Conservation (phyloP, 2,797 vertebrate species). For the Aulostomus chinensis region DNA sequence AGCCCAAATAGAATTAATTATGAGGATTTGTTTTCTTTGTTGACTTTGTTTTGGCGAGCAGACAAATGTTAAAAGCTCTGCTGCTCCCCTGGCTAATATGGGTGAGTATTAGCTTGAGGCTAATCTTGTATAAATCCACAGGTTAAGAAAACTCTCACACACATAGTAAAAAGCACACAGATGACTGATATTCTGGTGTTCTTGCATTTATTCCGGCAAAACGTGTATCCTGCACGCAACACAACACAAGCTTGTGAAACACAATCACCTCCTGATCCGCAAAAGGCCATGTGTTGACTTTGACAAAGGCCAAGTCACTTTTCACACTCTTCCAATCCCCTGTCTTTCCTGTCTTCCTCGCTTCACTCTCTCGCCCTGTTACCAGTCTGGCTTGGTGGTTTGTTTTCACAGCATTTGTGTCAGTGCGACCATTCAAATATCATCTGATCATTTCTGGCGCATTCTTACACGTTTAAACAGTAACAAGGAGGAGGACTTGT, state of each 20-base stretch:
- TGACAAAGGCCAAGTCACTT: constrained; percentile 76
- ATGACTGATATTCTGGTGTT: constrained; percentile 46
- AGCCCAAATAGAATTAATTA: constrained; percentile 60
- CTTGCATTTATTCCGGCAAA: constrained; percentile 42
- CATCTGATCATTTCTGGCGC: no score
- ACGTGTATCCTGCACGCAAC: constrained; percentile 46
- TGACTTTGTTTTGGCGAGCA: constrained; percentile 36
- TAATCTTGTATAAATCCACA: constrained; percentile 43
- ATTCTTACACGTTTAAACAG: no score
- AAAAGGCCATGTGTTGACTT: constrained; percentile 78
- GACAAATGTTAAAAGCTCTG: constrained; percentile 37
- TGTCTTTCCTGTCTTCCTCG: constrained; percentile 10
- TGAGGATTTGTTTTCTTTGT: constrained; percentile 50
- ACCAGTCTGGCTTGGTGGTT: background rate
- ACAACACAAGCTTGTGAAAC: constrained; percentile 49
- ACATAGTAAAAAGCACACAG: constrained; percentile 42
- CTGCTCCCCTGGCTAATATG: constrained; percentile 20
- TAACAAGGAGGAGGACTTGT: no score
- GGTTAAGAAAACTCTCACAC: constrained; percentile 58
- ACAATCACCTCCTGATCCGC: constrained; percentile 53
- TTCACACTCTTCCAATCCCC: constrained; percentile 24
- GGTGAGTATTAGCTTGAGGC: constrained; percentile 37
- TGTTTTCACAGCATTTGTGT: background rate
- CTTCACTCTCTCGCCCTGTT: constrained; percentile 10
- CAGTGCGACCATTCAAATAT: no score